These are phyloP conservation scores for Pomatorhinus ruficollis DNA, from an alignment of 2,113 vertebrate genomes.

Conservation along the genomic window DNA sequence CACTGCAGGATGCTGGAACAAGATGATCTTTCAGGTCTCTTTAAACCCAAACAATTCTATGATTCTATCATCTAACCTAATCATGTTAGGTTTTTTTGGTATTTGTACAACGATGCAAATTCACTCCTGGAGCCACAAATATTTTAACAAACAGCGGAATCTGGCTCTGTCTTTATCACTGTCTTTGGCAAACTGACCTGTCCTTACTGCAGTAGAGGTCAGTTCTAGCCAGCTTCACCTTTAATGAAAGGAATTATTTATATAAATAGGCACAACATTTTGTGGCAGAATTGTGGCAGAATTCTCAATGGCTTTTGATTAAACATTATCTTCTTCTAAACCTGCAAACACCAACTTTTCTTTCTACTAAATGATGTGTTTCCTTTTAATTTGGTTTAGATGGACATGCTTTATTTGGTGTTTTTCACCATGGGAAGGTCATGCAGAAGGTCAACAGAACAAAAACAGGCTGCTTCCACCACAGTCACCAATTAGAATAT, in stretches of 20 bases:
- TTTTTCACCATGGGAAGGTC: neutral
- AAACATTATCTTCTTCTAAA: neutral
- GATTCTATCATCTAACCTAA: neutral
- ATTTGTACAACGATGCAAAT: neutral
- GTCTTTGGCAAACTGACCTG: neutral
- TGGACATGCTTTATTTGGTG: neutral
- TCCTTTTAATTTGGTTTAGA: neutral
- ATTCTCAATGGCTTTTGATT: neutral
- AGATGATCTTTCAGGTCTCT: neutral
- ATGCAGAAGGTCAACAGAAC: neutral
- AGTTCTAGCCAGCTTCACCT: neutral
- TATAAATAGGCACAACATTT: neutral
- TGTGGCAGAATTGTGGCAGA: neutral
- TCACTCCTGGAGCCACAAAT: neutral
- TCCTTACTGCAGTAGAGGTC: neutral
- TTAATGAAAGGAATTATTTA: neutral
- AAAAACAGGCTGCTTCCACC: neutral
- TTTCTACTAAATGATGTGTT: neutral
- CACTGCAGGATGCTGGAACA: neutral
- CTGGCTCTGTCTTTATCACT: neutral
- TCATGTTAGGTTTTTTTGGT: neutral
- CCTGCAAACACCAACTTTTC: neutral
- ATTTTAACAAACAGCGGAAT: neutral
- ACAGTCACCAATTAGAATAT: neutral
- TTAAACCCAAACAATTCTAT: neutral